phyloP scores from a whole-genome alignment of 2,797 vertebrate species.

The Sitta carolinensis region DNA sequence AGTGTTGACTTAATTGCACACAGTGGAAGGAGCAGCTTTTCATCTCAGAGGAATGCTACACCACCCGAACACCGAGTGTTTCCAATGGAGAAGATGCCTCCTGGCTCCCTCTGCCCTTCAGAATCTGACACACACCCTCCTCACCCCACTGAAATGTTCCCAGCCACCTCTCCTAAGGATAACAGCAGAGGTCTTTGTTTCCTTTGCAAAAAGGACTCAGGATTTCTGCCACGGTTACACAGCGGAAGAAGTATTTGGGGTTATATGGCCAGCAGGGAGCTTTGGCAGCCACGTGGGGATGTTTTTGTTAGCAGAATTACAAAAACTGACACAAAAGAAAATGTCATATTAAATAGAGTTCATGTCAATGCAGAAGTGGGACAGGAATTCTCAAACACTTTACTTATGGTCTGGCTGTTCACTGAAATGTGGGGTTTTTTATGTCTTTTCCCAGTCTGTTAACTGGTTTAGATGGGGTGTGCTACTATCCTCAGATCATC shows the following conservation, averaged over 20 bases:
- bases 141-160: background rate
- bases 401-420: background rate
- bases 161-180: background rate
- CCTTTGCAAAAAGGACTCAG: background rate
- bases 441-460: background rate
- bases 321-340: conserved; percentile 37
- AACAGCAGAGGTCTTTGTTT: conserved; percentile 5
- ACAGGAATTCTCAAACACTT: conserved; percentile 1
- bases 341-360: conserved; percentile 2
- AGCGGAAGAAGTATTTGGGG: background rate
- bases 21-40: conserved; percentile 30
- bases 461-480: background rate
- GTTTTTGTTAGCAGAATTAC: background rate
- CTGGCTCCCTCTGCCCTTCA: conserved; percentile 40
- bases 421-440: background rate
- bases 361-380: background rate
- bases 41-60: conserved; percentile 50
- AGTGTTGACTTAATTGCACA: conserved; percentile 1
- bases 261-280: background rate
- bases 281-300: background rate
- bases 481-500: background rate
- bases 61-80: background rate
- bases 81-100: conserved; percentile 18
- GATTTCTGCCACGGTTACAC: background rate
- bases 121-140: conserved; percentile 20